Percentiles rank a stretch among this genome's conserved stretches.
These are phyloP conservation scores for Conger conger DNA, from an alignment of 2,113 vertebrate species.

Conservation along the genomic window DNA sequence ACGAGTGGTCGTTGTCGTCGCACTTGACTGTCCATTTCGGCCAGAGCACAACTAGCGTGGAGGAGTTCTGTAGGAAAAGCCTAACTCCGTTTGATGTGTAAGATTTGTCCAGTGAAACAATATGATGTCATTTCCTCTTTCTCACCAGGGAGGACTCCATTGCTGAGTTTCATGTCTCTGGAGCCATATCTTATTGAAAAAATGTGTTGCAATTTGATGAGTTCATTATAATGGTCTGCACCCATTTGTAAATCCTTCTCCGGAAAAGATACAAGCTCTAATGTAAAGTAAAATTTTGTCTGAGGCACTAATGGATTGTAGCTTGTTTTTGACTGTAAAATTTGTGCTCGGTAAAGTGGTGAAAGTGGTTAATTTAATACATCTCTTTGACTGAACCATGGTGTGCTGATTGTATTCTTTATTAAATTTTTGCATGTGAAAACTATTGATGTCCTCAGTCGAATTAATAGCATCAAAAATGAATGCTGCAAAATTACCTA, in stretches of 20 bases:
- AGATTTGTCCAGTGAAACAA: neutral
- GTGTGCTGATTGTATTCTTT: slow-evolving; percentile 18
- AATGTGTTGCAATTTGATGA: slow-evolving; percentile 15
- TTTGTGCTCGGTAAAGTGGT: slow-evolving; percentile 49
- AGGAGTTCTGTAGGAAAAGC: neutral
- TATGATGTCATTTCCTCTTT: neutral
- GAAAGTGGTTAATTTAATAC: slow-evolving; percentile 53
- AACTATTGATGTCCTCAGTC: neutral
- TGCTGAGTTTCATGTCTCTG: neutral
- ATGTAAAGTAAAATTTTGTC: slow-evolving; percentile 31
- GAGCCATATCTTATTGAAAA: slow-evolving; percentile 1
- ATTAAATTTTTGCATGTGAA: slow-evolving; percentile 9
- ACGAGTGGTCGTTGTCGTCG: neutral
- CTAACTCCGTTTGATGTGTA: neutral
- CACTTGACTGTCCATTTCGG: neutral
- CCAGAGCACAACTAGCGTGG: neutral
- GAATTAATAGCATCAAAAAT: neutral
- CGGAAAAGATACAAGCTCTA: neutral
- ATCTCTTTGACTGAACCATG: slow-evolving; percentile 38
- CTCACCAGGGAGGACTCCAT: neutral
- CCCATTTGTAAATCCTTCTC: slow-evolving; percentile 4
- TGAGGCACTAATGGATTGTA: slow-evolving; percentile 38
- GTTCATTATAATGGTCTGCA: neutral
- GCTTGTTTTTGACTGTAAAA: slow-evolving; percentile 43
- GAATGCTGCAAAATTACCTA: neutral